A percentile compares a stretch with the other conserved stretches of the same genome.
Conservation (phyloP, 2,797 vertebrate species). For the Parotocinclus haroldoi region DNA sequence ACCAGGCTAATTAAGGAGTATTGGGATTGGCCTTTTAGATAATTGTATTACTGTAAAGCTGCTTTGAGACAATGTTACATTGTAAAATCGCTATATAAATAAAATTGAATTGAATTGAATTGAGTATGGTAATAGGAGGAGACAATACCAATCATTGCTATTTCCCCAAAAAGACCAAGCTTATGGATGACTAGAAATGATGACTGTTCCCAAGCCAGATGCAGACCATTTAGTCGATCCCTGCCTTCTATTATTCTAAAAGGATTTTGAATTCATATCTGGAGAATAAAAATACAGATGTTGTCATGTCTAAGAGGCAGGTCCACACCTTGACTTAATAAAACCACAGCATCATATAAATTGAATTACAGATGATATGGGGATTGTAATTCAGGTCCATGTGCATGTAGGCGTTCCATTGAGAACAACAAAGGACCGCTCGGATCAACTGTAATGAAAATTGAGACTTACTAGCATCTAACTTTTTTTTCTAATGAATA, state of each 20-base stretch:
- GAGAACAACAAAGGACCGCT: not conserved
- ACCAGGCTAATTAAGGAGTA: conserved; percentile 7
- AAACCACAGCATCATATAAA: conserved; percentile 20
- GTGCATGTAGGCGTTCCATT: no score
- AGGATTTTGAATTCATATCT: conserved; percentile 14
- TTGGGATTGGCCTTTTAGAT: no score
- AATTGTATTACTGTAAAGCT: no score
- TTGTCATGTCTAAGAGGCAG: conserved; percentile 12
- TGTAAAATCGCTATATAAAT: no score
- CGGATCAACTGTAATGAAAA: not conserved
- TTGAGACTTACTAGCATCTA: not conserved
- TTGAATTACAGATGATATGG: conserved; percentile 27
- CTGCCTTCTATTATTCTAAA: conserved; percentile 10
- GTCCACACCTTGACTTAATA: conserved; percentile 35
- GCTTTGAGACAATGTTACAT: no score
- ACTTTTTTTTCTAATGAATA: conserved; percentile 1
- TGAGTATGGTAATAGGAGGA: not conserved
- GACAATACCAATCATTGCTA: conserved; percentile 7
- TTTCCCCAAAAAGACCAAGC: conserved; percentile 8
- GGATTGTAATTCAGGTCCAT: no score
- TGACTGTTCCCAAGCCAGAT: conserved; percentile 14
- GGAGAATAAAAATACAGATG: conserved; percentile 22
- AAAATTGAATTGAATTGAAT: no score
- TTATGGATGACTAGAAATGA: not conserved
- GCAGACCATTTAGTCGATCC: not conserved